Conservation (phyloP, 2,113 vertebrate species). For the Turnix velox region DNA sequence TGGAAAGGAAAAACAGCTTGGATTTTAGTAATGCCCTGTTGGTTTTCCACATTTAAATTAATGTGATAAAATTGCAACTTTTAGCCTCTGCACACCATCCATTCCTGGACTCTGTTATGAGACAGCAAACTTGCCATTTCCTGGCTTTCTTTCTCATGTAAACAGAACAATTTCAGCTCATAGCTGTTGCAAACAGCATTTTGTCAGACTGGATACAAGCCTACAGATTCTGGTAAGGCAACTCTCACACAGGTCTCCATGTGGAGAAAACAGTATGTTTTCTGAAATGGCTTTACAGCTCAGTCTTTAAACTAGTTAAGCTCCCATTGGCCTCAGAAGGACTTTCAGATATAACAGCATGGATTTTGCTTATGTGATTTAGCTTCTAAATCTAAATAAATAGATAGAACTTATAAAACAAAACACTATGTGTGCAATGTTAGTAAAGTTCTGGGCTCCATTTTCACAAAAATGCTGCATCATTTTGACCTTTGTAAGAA, state of each 20-base stretch:
- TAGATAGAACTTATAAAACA: not conserved
- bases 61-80: not conserved
- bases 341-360: not conserved
- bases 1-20: not conserved
- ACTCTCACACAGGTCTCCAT: not conserved
- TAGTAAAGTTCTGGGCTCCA: not conserved
- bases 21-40: not conserved
- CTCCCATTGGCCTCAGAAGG: not conserved
- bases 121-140: not conserved
- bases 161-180: not conserved
- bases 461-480: not conserved
- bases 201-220: not conserved
- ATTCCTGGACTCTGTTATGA: not conserved
- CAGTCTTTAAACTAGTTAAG: not conserved
- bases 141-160: not conserved
- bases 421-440: not conserved
- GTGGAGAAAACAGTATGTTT: not conserved
- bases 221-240: not conserved
- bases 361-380: not conserved
- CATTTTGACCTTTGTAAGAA: not conserved
- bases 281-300: not conserved
- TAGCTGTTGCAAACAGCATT: not conserved
- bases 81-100: not conserved
- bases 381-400: not conserved
- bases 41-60: not conserved